A percentile compares a stretch with the other conserved stretches of the same genome.
Conservation (phyloP, 2,797 vertebrate genomes). For the Arrhamphus sclerolepis region DNA sequence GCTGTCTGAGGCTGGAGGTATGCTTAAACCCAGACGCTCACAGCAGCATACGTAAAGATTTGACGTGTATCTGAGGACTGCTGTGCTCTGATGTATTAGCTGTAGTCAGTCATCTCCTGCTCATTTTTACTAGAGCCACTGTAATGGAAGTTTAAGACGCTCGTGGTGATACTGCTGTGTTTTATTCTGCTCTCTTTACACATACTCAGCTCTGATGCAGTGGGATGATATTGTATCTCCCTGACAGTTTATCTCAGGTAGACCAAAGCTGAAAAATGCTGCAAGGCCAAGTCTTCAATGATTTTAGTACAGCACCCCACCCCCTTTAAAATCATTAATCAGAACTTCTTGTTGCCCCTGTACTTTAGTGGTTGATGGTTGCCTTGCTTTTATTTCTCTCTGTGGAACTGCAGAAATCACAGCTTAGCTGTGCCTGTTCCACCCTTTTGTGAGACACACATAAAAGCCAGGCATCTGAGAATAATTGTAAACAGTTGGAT, state of each 20-base stretch:
- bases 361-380: slow-evolving; percentile 32
- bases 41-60: slow-evolving; percentile 9
- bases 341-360: slow-evolving; percentile 18
- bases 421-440: slow-evolving; percentile 30
- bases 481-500: slow-evolving; percentile 75
- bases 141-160: slow-evolving; percentile 28
- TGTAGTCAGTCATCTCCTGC: slow-evolving; percentile 18
- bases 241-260: slow-evolving; percentile 31
- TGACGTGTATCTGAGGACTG: slow-evolving; percentile 15
- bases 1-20: slow-evolving; percentile 94
- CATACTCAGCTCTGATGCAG: slow-evolving; percentile 18
- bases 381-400: slow-evolving; percentile 37
- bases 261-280: slow-evolving; percentile 25
- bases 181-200: slow-evolving; percentile 31
- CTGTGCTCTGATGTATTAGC: slow-evolving; percentile 21
- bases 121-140: slow-evolving; percentile 12
- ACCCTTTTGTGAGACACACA: slow-evolving; percentile 41
- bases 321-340: slow-evolving; percentile 40
- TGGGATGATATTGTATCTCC: slow-evolving; percentile 28
- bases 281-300: slow-evolving; percentile 23
- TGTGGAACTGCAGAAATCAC: slow-evolving; percentile 7
- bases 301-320: slow-evolving; percentile 2
- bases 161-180: slow-evolving; percentile 16
- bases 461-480: slow-evolving; percentile 57
- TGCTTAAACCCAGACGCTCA: not conserved